Conservation (phyloP, 1,140 invertebrate genomes). For the Drosophila suzukii region DNA sequence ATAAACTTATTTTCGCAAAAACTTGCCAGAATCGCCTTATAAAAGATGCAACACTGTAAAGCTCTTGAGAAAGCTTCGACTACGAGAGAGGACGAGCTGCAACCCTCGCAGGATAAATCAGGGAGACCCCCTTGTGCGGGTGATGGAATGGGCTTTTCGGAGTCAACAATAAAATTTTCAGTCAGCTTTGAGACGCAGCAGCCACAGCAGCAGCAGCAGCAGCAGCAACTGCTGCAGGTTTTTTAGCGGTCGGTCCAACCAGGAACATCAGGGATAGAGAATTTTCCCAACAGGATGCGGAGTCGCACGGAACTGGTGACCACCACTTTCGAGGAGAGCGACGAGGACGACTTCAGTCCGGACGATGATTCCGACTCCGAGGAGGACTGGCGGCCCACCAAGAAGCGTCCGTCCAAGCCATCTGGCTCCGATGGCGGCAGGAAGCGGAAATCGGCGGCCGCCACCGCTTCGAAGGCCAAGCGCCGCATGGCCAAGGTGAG, state of each 20-base stretch:
- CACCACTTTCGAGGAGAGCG: slow-evolving; percentile 81
- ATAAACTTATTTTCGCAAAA: slow-evolving; percentile 26
- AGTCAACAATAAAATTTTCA: slow-evolving; percentile 70
- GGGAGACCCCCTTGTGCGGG: slow-evolving; percentile 37
- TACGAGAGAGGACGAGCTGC: slow-evolving; percentile 37
- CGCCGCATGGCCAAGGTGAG: slow-evolving; percentile 56
- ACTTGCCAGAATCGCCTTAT: slow-evolving; percentile 14
- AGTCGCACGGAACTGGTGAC: slow-evolving; percentile 83
- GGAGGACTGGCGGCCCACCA: slow-evolving; percentile 81
- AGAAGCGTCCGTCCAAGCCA: slow-evolving; percentile 69
- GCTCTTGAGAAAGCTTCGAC: slow-evolving; percentile 25
- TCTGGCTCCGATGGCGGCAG: slow-evolving; percentile 40
- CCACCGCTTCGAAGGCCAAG: slow-evolving; percentile 58
- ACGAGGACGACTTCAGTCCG: slow-evolving; percentile 81
- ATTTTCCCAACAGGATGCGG: slow-evolving; percentile 61
- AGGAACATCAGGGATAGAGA: slow-evolving; percentile 20
- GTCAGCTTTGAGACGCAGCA: slow-evolving; percentile 50
- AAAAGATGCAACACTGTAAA: slow-evolving; percentile 51
- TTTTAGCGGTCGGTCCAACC: slow-evolving; percentile 6
- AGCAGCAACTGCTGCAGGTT: slow-evolving; percentile 30
- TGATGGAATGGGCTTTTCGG: slow-evolving; percentile 30
- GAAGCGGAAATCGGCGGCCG: slow-evolving; percentile 56
- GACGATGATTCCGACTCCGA: slow-evolving; percentile 80
- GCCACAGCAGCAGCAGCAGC: slow-evolving; percentile 37
- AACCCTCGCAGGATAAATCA: slow-evolving; percentile 36